phyloP scores from a whole-genome alignment of 2,797 vertebrate genomes.

The Gila robusta region DNA sequence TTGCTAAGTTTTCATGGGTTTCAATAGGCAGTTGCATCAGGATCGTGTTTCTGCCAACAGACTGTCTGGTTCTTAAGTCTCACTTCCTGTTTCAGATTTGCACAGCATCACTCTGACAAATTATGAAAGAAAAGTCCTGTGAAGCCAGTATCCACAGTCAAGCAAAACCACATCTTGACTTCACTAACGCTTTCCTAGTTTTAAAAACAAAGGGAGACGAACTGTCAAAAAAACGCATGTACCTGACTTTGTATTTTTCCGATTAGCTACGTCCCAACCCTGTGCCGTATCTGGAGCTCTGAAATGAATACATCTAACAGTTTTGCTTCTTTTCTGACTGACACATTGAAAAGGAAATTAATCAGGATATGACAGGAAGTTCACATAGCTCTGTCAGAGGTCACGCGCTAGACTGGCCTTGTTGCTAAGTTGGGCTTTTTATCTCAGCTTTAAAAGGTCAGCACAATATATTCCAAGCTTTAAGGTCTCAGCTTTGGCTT shows the following conservation, averaged over 20 bases:
- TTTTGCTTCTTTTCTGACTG: slow-evolving; percentile 1
- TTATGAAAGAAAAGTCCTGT: background rate
- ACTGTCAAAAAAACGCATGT: too few relatives aligned
- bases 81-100: slow-evolving; percentile 9
- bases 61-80: slow-evolving; percentile 6
- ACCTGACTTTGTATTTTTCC: background rate
- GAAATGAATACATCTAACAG: background rate
- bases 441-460: slow-evolving; percentile 48
- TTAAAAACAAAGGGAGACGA: background rate
- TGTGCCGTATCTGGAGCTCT: background rate
- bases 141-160: background rate
- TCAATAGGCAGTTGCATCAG: slow-evolving; percentile 17
- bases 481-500: slow-evolving; percentile 11
- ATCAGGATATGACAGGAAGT: slow-evolving; percentile 36
- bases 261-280: background rate
- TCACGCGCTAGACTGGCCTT: slow-evolving; percentile 8
- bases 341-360: slow-evolving; percentile 24
- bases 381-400: slow-evolving; percentile 23
- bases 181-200: background rate
- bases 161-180: slow-evolving; percentile 6
- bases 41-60: slow-evolving; percentile 14
- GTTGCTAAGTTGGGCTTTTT: slow-evolving; percentile 31
- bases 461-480: slow-evolving; percentile 8
- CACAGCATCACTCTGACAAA: background rate
- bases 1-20: slow-evolving; percentile 17